A percentile compares a stretch with the other conserved stretches of the same genome.
Conservation (phyloP, 2,797 vertebrate species). For the Enteromius thamalakanensis region DNA sequence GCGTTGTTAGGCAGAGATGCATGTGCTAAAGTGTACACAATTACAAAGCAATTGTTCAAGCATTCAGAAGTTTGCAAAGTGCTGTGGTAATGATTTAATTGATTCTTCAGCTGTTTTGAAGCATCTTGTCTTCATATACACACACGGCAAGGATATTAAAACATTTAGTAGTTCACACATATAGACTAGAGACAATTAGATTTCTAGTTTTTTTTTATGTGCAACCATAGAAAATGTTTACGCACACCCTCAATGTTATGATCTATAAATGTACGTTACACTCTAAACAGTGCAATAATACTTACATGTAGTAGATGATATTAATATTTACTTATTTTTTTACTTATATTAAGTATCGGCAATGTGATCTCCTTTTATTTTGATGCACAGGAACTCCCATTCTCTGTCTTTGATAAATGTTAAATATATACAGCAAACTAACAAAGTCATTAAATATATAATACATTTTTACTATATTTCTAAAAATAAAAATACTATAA, state of each 20-base stretch:
- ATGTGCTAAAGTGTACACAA: conserved; percentile 27
- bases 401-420: background rate
- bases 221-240: conserved; percentile 1
- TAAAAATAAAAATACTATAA: background rate
- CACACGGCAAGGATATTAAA: conserved; percentile 13
- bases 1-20: conserved; percentile 23
- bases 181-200: background rate
- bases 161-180: background rate
- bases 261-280: background rate
- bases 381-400: background rate
- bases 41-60: conserved; percentile 14
- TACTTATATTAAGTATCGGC: no score
- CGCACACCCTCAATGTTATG: background rate
- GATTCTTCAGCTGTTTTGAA: conserved; percentile 13
- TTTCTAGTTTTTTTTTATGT: background rate
- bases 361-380: background rate
- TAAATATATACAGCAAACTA: no score
- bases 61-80: conserved; percentile 19
- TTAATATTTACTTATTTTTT: background rate
- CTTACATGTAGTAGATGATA: background rate
- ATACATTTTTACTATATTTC: no score
- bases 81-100: background rate
- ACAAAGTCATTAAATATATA: no score
- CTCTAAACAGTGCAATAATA: background rate
- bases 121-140: background rate